Evolutionary conservation across 2,113 vertebrate species (phyloP), one percentile per base, ranked within the genome.

Genomic region (Larimichthys crocea): DNA sequence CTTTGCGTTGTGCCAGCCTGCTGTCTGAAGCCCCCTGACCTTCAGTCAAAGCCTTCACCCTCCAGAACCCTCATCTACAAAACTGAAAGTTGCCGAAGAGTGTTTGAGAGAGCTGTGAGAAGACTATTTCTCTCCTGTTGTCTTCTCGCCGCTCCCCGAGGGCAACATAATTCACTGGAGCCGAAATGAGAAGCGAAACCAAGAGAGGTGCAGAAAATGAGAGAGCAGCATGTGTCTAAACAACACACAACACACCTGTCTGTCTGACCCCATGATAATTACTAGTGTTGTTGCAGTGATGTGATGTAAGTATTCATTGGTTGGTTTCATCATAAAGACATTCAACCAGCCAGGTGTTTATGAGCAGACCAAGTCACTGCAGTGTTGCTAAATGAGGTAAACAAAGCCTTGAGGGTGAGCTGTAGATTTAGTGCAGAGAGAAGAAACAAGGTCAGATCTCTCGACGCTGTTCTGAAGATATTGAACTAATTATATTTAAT

Each of bases 141-240:
- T 89, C 72, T 62, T 53, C 73, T 82, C 69, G 0, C 53, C 16
- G 35, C 56, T 85, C 69, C 89, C 84, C 8, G 35, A 74, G 79
- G 88, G 76, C 42, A 1, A 81, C 68, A 52, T 83, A 91, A 92
- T 69, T 85, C 85, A 87, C 71, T 50, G 40, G 68, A 75, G 77
- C 71, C 15, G 2, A 79, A 79, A 90, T 80, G 74, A 92, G 63
- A 89, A 82, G 67, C 15, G 6, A 87, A 76, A 76, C 26, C 42
- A 19, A 68, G 76, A 82, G 61, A 19, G 4, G 12, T 20, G 22
- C 35, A 26, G 56, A 82, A 83, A 89, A 88, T 79, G 85, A 85
- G 72, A 88, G 69, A 75, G 65, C 49, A 80, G 82, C 80, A 55
- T 74, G 83, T n/a, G 77, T 76, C 82, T 78, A 64, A 68, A 84